These are phyloP conservation scores for Stegophylla sp. DNA, from an alignment of 2,888 invertebrate species.

Conservation along the genomic window DNA sequence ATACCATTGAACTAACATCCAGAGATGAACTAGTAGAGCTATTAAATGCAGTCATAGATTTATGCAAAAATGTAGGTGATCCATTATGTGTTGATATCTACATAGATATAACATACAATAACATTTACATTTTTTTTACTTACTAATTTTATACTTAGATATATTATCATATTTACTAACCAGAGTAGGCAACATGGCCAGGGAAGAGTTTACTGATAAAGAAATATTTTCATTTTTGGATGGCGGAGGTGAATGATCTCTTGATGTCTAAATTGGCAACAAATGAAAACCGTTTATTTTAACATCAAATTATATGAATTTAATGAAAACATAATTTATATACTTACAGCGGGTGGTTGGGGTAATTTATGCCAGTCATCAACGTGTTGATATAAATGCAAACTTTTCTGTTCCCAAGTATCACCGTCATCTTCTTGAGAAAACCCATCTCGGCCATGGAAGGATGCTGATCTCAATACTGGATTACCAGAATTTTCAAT, in stretches of 20 bases:
- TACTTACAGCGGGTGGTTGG: conserved; percentile 37
- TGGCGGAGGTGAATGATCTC: conserved; percentile 48
- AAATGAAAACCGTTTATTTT: background rate
- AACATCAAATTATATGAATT: background rate
- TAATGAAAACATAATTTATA: background rate
- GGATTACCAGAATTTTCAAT: conserved; percentile 63
- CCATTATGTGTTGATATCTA: conserved; percentile 46
- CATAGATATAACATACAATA: conserved; percentile 15
- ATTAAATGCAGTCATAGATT: conserved; percentile 48
- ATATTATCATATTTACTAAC: conserved; percentile 5
- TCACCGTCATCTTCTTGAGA: conserved; percentile 62
- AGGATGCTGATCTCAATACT: conserved; percentile 67
- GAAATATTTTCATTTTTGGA: conserved; percentile 39
- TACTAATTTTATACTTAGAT: background rate
- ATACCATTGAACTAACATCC: conserved; percentile 59
- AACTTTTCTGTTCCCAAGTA: conserved; percentile 61
- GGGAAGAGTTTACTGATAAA: conserved; percentile 37
- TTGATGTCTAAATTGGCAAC: conserved; percentile 40
- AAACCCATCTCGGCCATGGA: conserved; percentile 64
- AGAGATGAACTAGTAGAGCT: conserved; percentile 57
- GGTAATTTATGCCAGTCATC: conserved; percentile 52
- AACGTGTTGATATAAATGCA: conserved; percentile 45
- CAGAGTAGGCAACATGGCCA: conserved; percentile 16
- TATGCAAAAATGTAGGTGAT: conserved; percentile 44
- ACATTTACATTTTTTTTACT: background rate